Percentiles rank a stretch among this genome's conserved stretches.
Evolutionary conservation across 2,888 invertebrate genomes (phyloP).

Genomic region (Frankliniella fusca): DNA sequence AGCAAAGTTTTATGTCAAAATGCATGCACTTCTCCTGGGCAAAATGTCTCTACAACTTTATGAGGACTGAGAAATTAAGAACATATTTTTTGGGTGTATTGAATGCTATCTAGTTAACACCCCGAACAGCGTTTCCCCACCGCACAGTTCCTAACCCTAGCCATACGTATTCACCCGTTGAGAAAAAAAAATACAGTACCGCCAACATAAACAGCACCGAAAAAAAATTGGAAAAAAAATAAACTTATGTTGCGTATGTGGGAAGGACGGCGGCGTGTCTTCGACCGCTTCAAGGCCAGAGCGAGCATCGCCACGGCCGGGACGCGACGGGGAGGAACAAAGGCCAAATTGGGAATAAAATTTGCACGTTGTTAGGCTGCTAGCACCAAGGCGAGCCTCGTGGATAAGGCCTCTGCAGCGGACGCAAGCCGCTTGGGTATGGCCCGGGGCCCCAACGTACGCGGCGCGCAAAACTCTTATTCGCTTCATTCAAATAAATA

Average conservation of each 20-base stretch:
- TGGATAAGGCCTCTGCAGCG: not conserved
- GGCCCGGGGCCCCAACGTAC: conserved; percentile 45
- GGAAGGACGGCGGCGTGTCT: not conserved
- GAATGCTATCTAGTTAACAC: too few relatives aligned
- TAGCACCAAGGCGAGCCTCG: not conserved
- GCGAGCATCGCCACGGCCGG: not conserved
- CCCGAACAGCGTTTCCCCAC: too few relatives aligned
- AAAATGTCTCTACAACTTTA: too few relatives aligned
- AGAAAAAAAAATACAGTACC: not conserved
- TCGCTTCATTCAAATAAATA: not conserved
- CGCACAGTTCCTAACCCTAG: too few relatives aligned
- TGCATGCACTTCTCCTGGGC: too few relatives aligned
- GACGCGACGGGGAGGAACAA: not conserved
- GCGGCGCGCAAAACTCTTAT: conserved; percentile 49
- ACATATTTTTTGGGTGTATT: too few relatives aligned
- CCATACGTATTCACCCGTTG: not conserved
- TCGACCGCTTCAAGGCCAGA: not conserved
- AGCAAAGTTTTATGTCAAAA: too few relatives aligned
- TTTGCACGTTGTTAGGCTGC: not conserved
- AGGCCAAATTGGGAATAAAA: conserved; percentile 3
- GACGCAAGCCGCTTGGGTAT: conserved; percentile 39
- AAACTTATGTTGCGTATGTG: too few relatives aligned
- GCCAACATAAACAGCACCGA: too few relatives aligned
- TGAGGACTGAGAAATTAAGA: too few relatives aligned
- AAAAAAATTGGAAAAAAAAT: too few relatives aligned